Evolutionary conservation across 1,140 invertebrate species (phyloP), one percentile per base, ranked within the genome.

Genomic region (Delia radicum): DNA sequence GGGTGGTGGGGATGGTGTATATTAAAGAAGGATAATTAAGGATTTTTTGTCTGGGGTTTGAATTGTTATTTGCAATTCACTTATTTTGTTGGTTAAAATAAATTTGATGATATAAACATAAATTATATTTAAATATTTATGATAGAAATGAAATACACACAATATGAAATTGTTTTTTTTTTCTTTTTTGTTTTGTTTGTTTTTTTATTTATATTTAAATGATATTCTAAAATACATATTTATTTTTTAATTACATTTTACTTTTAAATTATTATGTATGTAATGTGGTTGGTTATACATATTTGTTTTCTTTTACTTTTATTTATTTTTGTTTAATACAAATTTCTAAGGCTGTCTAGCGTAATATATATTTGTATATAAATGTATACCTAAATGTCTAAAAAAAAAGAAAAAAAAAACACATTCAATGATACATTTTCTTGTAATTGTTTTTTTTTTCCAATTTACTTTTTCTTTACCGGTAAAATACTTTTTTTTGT

Each of bases 281-380:
- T 31, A 46, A 62, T 62, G 21, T 69, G 71, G 48, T 73, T n/a
- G n/a, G n/a, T n/a, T n/a, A n/a, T 73, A 73, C 37, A 73, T n/a
- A n/a, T n/a, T n/a, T n/a, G n/a, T n/a, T n/a, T n/a, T n/a, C 28
- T 26, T 73, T 46, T 48, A 48, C 7, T 48, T 18, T n/a, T n/a
- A n/a, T n/a, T n/a, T n/a, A n/a, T 48, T 55, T 28, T 73, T 55
- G 12, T 42, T 13, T 48, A 73, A 73, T 27, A 27, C 71, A 29
- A 73, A 55, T 73, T 73, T 48, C 37, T 73, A 73, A 48, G 71
- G 37, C 71, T 73, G 37, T 73, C 37, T 42, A 55, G 24, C 71
- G 27, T 48, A 26, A 28, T 73, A 29, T 73, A 28, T 27, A 29
- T 31, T 28, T 73, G 18, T 73, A 46, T 26, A 42, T 72, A 46